Percentiles rank a stretch among this genome's conserved stretches.
Conservation (phyloP, 1,140 invertebrate species). For the Triops cancriformis region DNA sequence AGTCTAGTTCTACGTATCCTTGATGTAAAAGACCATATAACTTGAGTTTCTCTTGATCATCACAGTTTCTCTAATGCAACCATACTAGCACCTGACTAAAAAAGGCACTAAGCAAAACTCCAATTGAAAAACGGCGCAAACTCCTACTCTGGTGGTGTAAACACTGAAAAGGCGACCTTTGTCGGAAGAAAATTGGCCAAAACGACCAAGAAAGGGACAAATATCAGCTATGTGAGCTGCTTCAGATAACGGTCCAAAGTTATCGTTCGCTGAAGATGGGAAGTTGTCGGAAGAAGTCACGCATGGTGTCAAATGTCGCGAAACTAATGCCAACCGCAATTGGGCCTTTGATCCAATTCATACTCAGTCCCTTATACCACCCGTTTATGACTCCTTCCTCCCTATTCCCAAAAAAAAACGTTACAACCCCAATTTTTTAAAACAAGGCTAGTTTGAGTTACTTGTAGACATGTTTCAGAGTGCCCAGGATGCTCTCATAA, state of each 20-base stretch:
- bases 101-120: background rate
- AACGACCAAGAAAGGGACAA: background rate
- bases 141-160: background rate
- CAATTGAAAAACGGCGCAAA: background rate
- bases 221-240: background rate
- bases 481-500: constrained; percentile 53
- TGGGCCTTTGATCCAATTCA: constrained; percentile 99
- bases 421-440: background rate
- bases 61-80: background rate
- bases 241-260: background rate
- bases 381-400: constrained; percentile 80
- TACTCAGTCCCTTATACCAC: constrained; percentile 94
- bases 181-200: background rate
- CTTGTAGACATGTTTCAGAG: constrained; percentile 54
- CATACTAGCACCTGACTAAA: background rate
- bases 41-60: background rate
- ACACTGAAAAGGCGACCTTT: background rate
- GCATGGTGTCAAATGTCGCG: constrained; percentile 82
- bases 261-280: constrained; percentile 18
- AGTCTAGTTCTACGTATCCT: background rate
- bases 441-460: constrained; percentile 38
- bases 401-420: constrained; percentile 39
- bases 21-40: background rate
- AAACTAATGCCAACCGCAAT: constrained; percentile 98
- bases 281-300: constrained; percentile 46